These are phyloP conservation scores for Cephus runcator DNA, from an alignment of 2,888 invertebrate genomes.

Conservation along the genomic window DNA sequence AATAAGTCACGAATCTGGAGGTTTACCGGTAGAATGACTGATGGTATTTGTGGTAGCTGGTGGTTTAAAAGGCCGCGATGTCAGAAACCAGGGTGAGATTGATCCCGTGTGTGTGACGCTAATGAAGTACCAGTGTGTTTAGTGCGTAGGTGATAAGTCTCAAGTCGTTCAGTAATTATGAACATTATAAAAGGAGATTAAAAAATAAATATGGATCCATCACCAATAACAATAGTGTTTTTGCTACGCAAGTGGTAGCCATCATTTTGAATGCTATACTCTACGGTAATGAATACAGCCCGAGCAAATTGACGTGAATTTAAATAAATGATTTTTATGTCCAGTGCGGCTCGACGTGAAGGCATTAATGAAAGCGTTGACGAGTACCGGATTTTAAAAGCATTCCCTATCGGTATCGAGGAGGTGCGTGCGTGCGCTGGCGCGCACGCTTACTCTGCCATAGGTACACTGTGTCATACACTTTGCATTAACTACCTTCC, in stretches of 20 bases:
- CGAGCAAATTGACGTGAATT: conserved; percentile 2
- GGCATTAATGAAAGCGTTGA: neutral
- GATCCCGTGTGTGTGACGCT: neutral
- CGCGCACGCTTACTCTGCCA: neutral
- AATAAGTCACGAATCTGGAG: neutral
- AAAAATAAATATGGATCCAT: neutral
- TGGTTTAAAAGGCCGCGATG: neutral
- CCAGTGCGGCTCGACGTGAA: neutral
- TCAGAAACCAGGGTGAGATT: neutral
- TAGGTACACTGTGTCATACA: neutral
- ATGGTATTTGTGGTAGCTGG: neutral
- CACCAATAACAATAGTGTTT: neutral
- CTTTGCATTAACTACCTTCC: neutral
- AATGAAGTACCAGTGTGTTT: neutral
- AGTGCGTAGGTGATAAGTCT: neutral
- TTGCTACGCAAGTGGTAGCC: neutral
- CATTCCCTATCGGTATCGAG: neutral
- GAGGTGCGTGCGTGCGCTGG: neutral
- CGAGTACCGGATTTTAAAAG: neutral
- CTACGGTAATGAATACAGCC: neutral
- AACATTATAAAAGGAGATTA: neutral
- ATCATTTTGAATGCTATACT: conserved; percentile 44
- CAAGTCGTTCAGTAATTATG: neutral
- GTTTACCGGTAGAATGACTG: neutral
- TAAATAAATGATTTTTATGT: conserved; percentile 4